Percentiles rank a stretch among this genome's conserved stretches.
Evolutionary conservation across 2,797 vertebrate genomes (phyloP).

Genomic region (Centropyge bicolor): DNA sequence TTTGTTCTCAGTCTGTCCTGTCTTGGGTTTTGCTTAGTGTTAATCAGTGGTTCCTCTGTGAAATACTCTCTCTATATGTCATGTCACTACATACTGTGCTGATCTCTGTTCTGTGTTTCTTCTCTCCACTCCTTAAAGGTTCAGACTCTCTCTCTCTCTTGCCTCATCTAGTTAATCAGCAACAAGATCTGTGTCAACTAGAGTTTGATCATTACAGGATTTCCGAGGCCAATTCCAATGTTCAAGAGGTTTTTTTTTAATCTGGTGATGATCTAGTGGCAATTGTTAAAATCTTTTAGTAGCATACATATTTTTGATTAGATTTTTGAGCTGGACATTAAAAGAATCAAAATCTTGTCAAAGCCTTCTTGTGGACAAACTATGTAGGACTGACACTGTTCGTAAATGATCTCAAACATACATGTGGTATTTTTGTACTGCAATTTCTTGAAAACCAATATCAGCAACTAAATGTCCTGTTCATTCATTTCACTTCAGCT

Average conservation of each 20-base stretch:
- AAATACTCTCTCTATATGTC: neutral
- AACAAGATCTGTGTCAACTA: neutral
- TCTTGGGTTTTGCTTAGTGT: no score
- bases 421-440: no score
- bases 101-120: neutral
- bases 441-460: neutral
- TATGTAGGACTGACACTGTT: no score
- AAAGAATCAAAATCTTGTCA: neutral
- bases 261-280: neutral
- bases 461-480: neutral
- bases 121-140: neutral
- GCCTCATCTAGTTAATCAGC: constrained; percentile 16
- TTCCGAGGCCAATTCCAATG: neutral
- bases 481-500: neutral
- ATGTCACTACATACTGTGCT: neutral
- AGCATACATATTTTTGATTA: no score
- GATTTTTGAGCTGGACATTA: neutral
- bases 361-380: no score
- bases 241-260: neutral
- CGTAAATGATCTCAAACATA: no score
- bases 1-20: no score
- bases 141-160: neutral
- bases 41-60: neutral
- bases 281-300: no score
- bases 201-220: no score